Conservation (phyloP, 2,888 invertebrate species). For the Ennomos erosarius region DNA sequence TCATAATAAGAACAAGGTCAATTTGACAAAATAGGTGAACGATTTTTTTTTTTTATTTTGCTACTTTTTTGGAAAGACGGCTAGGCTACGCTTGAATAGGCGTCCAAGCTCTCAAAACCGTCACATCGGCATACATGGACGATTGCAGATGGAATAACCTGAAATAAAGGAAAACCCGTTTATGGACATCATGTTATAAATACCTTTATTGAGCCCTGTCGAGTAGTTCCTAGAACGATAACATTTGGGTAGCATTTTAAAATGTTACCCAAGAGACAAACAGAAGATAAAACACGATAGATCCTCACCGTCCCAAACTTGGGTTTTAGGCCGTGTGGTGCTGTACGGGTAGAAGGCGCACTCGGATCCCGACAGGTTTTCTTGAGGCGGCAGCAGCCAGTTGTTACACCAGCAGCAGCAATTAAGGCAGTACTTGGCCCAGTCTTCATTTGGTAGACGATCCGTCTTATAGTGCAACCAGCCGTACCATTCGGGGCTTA, state of each 20-base stretch:
- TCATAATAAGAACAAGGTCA: no score
- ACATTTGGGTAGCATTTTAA: no score
- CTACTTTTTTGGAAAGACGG: no score
- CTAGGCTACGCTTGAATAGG: no score
- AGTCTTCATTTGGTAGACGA: conserved; percentile 61
- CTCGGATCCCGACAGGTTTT: conserved; percentile 60
- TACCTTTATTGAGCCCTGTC: not conserved
- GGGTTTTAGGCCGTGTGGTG: conserved; percentile 51
- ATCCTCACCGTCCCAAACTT: conserved; percentile 66
- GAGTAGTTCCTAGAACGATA: no score
- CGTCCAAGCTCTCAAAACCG: no score
- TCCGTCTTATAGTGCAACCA: conserved; percentile 97
- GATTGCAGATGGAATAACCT: conserved; percentile 43
- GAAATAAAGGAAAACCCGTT: conserved; percentile 19
- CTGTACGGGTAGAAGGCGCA: conserved; percentile 65
- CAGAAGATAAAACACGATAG: no score
- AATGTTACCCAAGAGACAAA: no score
- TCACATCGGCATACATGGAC: conserved; percentile 20
- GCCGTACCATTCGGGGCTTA: conserved; percentile 98
- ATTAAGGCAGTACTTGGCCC: conserved; percentile 57
- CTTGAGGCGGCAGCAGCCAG: conserved; percentile 64
- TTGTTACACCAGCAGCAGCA: conserved; percentile 49
- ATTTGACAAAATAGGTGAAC: no score
- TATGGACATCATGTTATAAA: no score
- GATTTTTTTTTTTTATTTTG: no score